Evolutionary conservation across 2,113 vertebrate species (phyloP).

Genomic region (Rhombomys opimus): DNA sequence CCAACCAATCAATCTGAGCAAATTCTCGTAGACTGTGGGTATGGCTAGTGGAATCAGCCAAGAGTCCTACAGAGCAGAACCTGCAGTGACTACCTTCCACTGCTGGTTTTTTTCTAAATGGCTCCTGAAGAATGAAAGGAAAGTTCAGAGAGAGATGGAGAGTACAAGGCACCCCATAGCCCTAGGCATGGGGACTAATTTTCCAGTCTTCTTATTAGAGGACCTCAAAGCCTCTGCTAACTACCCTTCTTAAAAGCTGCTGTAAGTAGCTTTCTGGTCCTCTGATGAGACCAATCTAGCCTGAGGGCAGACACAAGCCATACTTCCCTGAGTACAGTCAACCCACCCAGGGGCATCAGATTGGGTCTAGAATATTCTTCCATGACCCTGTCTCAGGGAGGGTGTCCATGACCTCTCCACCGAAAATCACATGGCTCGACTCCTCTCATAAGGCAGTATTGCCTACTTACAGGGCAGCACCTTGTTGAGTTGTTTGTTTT

Average conservation of each 20-base stretch:
- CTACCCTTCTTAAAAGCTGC: background rate
- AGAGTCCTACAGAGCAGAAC: background rate
- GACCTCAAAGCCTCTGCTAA: background rate
- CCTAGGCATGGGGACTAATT: background rate
- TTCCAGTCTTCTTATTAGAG: background rate
- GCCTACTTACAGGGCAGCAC: background rate
- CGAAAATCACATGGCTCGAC: background rate
- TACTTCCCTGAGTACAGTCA: background rate
- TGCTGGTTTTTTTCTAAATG: background rate
- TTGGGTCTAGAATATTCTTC: background rate
- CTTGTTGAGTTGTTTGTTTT: conserved; percentile 24
- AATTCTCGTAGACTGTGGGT: rapidly evolving
- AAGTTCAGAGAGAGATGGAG: background rate
- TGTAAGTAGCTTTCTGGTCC: background rate
- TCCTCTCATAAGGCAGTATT: background rate
- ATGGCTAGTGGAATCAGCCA: background rate
- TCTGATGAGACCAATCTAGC: background rate
- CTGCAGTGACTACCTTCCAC: no score
- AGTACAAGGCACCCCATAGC: background rate
- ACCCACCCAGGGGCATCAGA: background rate
- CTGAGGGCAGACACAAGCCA: background rate
- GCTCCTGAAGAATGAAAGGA: background rate
- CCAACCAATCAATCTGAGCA: background rate
- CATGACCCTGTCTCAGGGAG: background rate
- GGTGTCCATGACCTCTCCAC: background rate